A percentile compares a stretch with the other conserved stretches of the same genome.
Evolutionary conservation across 2,113 vertebrate species (phyloP).

Genomic region (Sorex araneus): DNA sequence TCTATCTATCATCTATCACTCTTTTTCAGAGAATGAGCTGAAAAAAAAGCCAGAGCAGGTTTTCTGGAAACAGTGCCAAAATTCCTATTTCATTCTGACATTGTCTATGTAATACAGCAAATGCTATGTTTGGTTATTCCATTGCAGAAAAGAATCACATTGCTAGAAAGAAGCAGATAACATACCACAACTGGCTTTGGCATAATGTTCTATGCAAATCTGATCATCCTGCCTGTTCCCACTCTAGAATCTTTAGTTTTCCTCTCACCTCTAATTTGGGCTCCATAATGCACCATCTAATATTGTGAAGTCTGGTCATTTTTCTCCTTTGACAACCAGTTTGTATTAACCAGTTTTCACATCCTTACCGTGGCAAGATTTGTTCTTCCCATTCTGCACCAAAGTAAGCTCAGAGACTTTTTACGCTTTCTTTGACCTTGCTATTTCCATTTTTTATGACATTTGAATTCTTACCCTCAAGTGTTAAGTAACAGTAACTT

Average conservation of each 20-base stretch:
- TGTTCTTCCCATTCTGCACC: neutral
- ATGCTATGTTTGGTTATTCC: neutral
- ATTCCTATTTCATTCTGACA: slow-evolving; percentile 14
- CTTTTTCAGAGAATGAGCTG: slow-evolving; percentile 34
- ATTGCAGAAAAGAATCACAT: neutral
- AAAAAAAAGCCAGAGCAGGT: neutral
- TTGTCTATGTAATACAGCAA: neutral
- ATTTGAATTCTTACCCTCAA: neutral
- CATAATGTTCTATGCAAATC: neutral
- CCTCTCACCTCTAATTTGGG: neutral
- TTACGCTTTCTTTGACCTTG: neutral
- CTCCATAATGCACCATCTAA: neutral
- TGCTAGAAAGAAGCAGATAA: neutral
- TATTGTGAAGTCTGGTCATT: neutral
- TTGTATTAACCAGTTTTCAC: neutral
- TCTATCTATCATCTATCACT: neutral
- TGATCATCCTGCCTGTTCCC: too few species aligned
- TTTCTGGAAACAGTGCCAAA: slow-evolving; percentile 31
- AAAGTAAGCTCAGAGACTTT: neutral
- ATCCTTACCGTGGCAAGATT: neutral
- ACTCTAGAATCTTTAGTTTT: neutral
- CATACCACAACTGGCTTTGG: neutral
- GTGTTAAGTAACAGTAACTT: neutral
- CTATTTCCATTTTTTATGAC: neutral
- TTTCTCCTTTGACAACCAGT: neutral